Evolutionary conservation across 2,888 invertebrate genomes (phyloP), one percentile per base, ranked within the genome.

Genomic region (Galeruca laticollis): DNA sequence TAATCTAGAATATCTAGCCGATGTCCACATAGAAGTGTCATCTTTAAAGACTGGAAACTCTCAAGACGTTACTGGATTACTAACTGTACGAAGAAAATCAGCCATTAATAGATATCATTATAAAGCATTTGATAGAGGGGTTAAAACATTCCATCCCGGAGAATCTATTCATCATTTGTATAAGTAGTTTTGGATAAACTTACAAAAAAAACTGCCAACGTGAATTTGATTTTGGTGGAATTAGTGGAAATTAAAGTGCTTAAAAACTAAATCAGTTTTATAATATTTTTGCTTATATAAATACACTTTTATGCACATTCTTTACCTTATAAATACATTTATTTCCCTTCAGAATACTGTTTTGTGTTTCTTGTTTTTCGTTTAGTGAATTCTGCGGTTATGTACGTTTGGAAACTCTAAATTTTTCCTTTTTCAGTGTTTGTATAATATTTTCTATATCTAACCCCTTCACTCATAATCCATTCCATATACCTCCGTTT

Each of bases 81-180:
- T 92, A 72, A 89, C 86, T 69, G 85, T 94, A 52, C 86, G 86
- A 72, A 86, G 79, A 82, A 35, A 87, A 86, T 79, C 84, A 90
- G 61, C 85, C 84, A 75, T 86, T 72, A 83, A 85, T 60, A 77
- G 77, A 68, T 91, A 90, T 82, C 87, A 91, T 66, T 94, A 90
- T 80, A 93, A 93, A 86, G 87, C 93, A 69, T 89, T 89, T 83
- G 93, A 94, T 83, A 89, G 91, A 80, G 92, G 92, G 79, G 89
- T 94, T 2, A 92, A 92, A 82, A 87, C 93, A 52, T 91, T 92
- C 82, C 90, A 90, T 75, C 92, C 93, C 1, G 94, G 94, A 13
- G 84, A 85, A 77, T 80, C 83, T n/a, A 76, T 84, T 68, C 77
- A 80, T 70, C 78, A 80, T 74, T 77, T 84, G 68, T 79, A 79